Evolutionary conservation across 2,113 vertebrate species (phyloP).

Genomic region (Myrmecobius fasciatus): DNA sequence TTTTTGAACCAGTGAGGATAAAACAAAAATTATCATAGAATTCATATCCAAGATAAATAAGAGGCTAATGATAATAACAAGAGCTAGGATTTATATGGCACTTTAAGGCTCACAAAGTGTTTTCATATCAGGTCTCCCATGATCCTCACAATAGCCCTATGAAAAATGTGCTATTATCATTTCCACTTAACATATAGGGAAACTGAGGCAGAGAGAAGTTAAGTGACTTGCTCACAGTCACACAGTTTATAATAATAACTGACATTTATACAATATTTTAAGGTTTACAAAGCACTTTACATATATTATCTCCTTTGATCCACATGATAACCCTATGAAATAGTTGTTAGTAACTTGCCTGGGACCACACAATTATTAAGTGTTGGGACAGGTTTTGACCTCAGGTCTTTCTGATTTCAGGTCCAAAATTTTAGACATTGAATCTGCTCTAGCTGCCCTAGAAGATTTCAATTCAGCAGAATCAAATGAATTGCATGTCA

Average conservation of each 20-base stretch:
- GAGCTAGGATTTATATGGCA: not conserved
- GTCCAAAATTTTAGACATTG: not conserved
- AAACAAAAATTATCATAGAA: not conserved
- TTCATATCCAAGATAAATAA: not conserved
- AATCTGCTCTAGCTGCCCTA: not conserved
- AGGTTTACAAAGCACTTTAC: not conserved
- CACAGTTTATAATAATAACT: not conserved
- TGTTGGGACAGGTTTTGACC: not conserved
- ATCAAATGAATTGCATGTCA: no score
- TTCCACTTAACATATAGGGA: not conserved
- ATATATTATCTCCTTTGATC: not conserved
- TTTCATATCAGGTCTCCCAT: not conserved
- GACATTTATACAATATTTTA: not conserved
- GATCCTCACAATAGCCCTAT: not conserved
- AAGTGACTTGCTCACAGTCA: not conserved
- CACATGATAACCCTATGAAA: not conserved
- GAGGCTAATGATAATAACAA: not conserved
- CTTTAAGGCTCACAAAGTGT: not conserved
- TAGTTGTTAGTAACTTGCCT: not conserved
- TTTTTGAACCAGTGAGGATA: not conserved
- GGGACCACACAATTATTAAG: not conserved
- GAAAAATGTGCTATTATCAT: not conserved
- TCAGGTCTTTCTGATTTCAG: not conserved
- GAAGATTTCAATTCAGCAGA: no score
- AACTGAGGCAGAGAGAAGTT: not conserved